phyloP scores from a whole-genome alignment of 2,113 vertebrate species.

The Tauraco erythrolophus region DNA sequence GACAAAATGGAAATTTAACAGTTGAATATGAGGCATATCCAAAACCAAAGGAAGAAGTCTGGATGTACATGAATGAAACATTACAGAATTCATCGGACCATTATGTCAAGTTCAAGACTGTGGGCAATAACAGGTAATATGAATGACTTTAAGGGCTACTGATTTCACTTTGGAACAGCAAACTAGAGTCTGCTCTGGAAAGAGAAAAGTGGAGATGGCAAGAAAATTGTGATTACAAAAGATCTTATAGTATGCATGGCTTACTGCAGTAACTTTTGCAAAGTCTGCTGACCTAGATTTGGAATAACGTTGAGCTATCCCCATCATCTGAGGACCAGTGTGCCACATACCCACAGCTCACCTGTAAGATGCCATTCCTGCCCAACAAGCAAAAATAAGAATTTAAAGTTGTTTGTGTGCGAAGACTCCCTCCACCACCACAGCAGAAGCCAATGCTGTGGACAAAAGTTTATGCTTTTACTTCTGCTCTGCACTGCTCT shows the following conservation, averaged over 20 bases:
- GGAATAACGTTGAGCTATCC: background rate
- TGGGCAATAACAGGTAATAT: conserved; percentile 85
- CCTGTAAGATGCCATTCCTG: background rate
- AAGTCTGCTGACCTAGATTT: background rate
- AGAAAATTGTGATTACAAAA: background rate
- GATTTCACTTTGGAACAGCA: background rate
- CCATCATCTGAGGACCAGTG: background rate
- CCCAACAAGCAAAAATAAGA: background rate
- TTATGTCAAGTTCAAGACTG: conserved; percentile 82
- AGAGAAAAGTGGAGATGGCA: background rate
- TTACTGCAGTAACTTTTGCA: background rate
- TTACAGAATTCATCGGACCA: conserved; percentile 89
- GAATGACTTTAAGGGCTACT: background rate
- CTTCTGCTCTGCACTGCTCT: background rate
- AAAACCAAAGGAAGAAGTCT: conserved; percentile 79
- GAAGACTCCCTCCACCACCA: background rate
- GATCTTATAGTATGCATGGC: accelerated
- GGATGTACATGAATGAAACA: conserved; percentile 86
- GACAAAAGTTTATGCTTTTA: background rate
- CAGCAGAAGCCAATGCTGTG: background rate
- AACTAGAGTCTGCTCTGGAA: background rate
- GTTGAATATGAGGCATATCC: conserved; percentile 91
- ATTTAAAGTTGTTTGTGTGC: background rate
- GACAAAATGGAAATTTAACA: conserved; percentile 86
- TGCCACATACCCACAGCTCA: background rate